Percentiles rank a stretch among this genome's conserved stretches.
Conservation (phyloP, 2,888 invertebrate genomes). For the Pycnomerus fuliginosus region DNA sequence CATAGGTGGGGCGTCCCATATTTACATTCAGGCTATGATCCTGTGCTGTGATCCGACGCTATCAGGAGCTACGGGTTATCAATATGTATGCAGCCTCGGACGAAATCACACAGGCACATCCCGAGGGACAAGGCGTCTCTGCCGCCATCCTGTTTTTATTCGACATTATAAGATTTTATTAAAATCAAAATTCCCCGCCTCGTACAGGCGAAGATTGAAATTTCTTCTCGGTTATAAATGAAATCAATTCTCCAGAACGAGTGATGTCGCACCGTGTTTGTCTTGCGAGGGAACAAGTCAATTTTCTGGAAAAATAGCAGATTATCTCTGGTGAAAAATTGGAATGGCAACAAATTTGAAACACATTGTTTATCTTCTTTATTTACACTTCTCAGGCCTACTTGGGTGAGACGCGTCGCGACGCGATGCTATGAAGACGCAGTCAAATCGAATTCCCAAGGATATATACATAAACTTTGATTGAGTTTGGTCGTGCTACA, state of each 20-base stretch:
- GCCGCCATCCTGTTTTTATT: constrained; percentile 27
- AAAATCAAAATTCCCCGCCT: constrained; percentile 25
- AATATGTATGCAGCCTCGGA: constrained; percentile 38
- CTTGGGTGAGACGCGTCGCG: constrained; percentile 7
- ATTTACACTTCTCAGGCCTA: constrained; percentile 34
- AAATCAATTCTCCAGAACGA: constrained; percentile 43
- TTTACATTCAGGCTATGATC: constrained; percentile 35
- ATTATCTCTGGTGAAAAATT: constrained; percentile 45
- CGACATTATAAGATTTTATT: constrained; percentile 32
- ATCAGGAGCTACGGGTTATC: constrained; percentile 37
- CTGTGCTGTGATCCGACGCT: constrained; percentile 29
- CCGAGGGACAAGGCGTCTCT: constrained; percentile 13
- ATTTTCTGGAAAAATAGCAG: constrained; percentile 45
- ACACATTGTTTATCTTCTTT: constrained; percentile 44
- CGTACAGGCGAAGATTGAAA: constrained; percentile 36
- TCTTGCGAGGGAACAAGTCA: constrained; percentile 43
- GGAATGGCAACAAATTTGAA: constrained; percentile 45
- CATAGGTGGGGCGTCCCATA: constrained; percentile 1
- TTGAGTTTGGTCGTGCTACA: constrained; percentile 16
- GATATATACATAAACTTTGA: constrained; percentile 23
- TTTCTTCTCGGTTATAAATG: constrained; percentile 45
- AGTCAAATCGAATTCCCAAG: constrained; percentile 13
- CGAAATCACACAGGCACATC: constrained; percentile 34
- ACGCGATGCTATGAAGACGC: constrained; percentile 10
- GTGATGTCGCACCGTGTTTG: constrained; percentile 37